phyloP scores from a whole-genome alignment of 2,888 invertebrate genomes.

The Caenorhabditis sp. region DNA sequence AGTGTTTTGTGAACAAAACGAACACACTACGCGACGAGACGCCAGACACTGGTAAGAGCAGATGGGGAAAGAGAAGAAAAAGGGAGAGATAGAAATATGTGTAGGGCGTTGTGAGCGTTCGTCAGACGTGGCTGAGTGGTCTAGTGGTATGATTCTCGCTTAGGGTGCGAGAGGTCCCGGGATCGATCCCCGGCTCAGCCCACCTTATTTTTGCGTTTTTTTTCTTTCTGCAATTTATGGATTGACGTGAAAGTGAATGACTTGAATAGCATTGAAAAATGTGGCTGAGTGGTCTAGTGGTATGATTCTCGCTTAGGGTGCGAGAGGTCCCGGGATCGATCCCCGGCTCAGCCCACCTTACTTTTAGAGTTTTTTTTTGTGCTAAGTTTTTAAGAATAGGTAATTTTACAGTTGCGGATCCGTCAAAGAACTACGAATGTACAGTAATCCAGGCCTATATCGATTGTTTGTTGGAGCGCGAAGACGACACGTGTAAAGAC shows the following conservation, averaged over 20 bases:
- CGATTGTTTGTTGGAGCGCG: constrained; percentile 49
- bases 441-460: constrained; percentile 49
- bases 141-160: constrained; percentile 72
- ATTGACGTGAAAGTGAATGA: no score
- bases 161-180: constrained; percentile 72
- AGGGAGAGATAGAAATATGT: not conserved
- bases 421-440: constrained; percentile 43
- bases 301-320: constrained; percentile 72
- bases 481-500: constrained; percentile 36
- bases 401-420: constrained; percentile 15
- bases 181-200: constrained; percentile 69
- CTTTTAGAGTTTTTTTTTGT: constrained; percentile 4
- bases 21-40: constrained; percentile 49
- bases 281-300: constrained; percentile 71
- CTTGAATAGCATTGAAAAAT: no score
- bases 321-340: constrained; percentile 72
- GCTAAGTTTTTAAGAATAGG: no score
- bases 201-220: constrained; percentile 28
- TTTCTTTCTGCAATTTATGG: not conserved
- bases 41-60: constrained; percentile 33
- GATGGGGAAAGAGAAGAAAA: not conserved
- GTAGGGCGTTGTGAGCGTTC: not conserved
- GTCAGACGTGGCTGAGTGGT: constrained; percentile 63
- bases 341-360: constrained; percentile 61
- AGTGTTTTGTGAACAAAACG: constrained; percentile 57